Percentiles rank a stretch among this genome's conserved stretches.
Evolutionary conservation across 2,113 vertebrate genomes (phyloP).

Genomic region (Natator depressus): DNA sequence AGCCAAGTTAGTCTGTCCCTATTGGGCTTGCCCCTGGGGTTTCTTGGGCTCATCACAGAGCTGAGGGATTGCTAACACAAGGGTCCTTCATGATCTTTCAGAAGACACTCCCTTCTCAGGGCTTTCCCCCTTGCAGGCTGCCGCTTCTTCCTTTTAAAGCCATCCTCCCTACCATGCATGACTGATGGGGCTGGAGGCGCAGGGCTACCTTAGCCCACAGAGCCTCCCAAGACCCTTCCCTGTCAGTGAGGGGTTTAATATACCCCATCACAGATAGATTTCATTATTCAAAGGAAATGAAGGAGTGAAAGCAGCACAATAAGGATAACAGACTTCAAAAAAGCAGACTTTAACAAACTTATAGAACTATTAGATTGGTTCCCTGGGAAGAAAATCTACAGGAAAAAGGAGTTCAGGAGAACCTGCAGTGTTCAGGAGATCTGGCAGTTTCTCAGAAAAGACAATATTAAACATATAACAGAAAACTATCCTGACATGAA

Average conservation of each 20-base stretch:
- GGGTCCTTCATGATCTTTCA: background rate
- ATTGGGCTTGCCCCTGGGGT: background rate
- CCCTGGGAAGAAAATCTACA: background rate
- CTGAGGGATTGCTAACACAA: background rate
- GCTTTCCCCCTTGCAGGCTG: background rate
- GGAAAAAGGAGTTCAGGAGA: background rate
- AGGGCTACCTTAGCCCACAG: background rate
- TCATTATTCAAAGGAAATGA: background rate
- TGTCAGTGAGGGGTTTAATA: background rate
- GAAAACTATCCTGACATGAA: background rate
- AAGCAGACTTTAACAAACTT: background rate
- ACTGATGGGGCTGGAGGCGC: background rate
- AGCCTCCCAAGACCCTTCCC: background rate
- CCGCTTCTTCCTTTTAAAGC: background rate
- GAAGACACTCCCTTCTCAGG: background rate
- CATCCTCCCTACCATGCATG: background rate
- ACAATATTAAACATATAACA: too few species aligned
- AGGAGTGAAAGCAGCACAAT: background rate
- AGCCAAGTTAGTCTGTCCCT: background rate
- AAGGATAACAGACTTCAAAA: background rate
- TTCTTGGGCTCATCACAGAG: background rate
- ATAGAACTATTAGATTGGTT: background rate
- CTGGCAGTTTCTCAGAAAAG: background rate
- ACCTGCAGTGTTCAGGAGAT: background rate
- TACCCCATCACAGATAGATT: background rate